These are phyloP conservation scores for Thumatha senex DNA, from an alignment of 2,888 invertebrate genomes.

Conservation along the genomic window DNA sequence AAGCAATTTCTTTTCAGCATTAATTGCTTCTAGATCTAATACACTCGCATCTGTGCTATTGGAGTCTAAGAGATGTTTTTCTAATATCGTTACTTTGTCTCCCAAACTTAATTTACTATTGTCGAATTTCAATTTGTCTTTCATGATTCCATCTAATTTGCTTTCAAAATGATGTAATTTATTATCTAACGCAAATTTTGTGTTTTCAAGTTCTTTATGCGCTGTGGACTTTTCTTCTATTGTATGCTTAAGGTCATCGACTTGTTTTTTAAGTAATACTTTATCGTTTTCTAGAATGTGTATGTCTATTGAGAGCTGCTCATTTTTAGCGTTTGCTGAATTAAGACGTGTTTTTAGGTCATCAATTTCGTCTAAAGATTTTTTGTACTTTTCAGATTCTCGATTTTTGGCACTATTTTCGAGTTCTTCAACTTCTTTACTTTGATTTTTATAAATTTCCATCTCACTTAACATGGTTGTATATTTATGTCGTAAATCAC, in stretches of 20 bases:
- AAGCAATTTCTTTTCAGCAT: constrained; percentile 39
- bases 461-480: constrained; percentile 74
- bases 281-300: constrained; percentile 80
- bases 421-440: constrained; percentile 73
- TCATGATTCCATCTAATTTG: constrained; percentile 26
- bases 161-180: constrained; percentile 32
- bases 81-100: constrained; percentile 39
- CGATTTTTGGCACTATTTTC: constrained; percentile 65
- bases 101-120: constrained; percentile 46
- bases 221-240: constrained; percentile 28
- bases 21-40: constrained; percentile 31
- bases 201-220: constrained; percentile 26
- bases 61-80: constrained; percentile 30
- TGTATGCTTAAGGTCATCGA: constrained; percentile 66
- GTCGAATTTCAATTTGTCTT: constrained; percentile 41
- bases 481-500: constrained; percentile 80
- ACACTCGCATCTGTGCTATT: constrained; percentile 10
- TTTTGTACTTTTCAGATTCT: constrained; percentile 51
- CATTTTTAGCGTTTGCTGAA: constrained; percentile 65
- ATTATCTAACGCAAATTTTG: constrained; percentile 25
- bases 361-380: constrained; percentile 66
- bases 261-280: constrained; percentile 68
- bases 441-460: constrained; percentile 68
- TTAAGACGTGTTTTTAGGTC: constrained; percentile 67
- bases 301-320: constrained; percentile 78